Evolutionary conservation across 2,888 invertebrate species (phyloP), one percentile per base, ranked within the genome.

Genomic region (Drosophila borealis): DNA sequence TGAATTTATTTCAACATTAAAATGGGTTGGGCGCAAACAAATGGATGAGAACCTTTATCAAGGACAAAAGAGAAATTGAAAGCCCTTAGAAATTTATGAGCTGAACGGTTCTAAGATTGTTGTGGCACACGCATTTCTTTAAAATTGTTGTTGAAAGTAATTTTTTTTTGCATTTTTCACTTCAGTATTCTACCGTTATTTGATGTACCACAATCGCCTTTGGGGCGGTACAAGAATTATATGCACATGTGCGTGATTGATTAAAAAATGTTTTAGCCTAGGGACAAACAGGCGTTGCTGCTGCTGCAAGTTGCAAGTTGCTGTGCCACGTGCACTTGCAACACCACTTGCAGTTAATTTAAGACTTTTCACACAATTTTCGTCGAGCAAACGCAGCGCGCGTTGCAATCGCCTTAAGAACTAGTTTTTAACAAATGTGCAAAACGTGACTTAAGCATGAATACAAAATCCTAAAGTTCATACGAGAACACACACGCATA

Each of bases 401-500:
- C 60, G 33, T 55, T 55, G 88, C 87, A 84, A 85, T 89, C 85
- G 89, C 88, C 86, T 85, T 85, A 89, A 88, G 88, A 85, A 89
- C 80, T 88, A 68, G 80, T 74, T 74, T 79, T 89, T 88, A 85
- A 85, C 88, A 85, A 87, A 85, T 89, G 89, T 81, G 74, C 88
- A 80, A 89, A 81, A 89, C 85, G 85, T 86, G 85, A 86, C 85
- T 89, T 74, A 63, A 89, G 82, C 86, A 64, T 79, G 89, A 85
- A 89, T 76, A 81, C 85, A 84, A 87, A 81, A 84, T 81, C 81
- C 74, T 65, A 70, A 76, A 74, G 75, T 74, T 67, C 84, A 84
- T 72, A 86, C 70, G 65, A 76, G 68, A 67, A 33, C 33, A 39
- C 61, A 66, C 70, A 78, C 25, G 2, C 51, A 72, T 59, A 67